Conservation (phyloP, 2,888 invertebrate species). For the Norana najaformis region DNA sequence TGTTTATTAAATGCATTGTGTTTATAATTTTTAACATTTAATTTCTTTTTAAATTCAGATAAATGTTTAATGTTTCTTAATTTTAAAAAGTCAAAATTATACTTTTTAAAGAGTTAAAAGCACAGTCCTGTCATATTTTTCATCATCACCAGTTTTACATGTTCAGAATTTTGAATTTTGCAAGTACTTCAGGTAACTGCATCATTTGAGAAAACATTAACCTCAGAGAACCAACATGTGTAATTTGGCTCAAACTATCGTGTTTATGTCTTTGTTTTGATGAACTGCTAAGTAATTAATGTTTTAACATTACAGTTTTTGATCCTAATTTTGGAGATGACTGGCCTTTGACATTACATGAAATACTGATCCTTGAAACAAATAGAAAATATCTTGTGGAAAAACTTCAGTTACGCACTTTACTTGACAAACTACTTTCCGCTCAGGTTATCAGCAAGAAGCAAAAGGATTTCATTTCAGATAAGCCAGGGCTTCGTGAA, state of each 20-base stretch:
- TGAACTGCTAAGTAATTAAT: neutral
- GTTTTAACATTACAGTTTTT: neutral
- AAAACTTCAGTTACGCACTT: neutral
- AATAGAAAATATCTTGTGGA: constrained; percentile 1
- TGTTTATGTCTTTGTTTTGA: neutral
- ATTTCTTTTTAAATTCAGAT: too few species aligned
- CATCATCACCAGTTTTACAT: too few species aligned
- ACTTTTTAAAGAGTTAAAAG: too few species aligned
- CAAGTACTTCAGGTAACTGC: too few species aligned
- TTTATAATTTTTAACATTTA: neutral
- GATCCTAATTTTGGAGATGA: neutral
- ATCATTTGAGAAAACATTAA: too few species aligned
- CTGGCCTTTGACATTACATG: neutral
- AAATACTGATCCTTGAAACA: neutral
- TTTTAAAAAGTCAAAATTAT: too few species aligned
- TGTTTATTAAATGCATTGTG: neutral
- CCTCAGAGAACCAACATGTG: neutral
- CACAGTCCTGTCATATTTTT: too few species aligned
- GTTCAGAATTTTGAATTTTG: too few species aligned
- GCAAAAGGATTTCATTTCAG: neutral
- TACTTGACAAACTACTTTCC: neutral
- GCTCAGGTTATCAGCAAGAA: neutral
- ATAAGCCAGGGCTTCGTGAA: neutral
- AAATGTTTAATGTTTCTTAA: too few species aligned
- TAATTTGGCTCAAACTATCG: neutral